Evolutionary conservation across 2,888 invertebrate genomes (phyloP).

Genomic region (Disparrhopalites patrizii): DNA sequence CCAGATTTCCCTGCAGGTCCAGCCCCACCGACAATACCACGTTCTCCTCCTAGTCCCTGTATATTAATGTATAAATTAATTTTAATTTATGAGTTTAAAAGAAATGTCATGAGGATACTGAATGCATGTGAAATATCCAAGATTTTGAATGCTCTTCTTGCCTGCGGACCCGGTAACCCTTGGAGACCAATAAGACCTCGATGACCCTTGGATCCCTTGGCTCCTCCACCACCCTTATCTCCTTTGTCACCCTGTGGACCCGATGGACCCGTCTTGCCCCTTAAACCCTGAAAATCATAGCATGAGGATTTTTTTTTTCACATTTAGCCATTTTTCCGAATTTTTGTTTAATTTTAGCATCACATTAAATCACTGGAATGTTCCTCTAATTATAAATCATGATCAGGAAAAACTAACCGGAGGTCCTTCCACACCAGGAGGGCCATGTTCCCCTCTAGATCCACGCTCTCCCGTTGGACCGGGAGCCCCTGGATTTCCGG

Average conservation of each 20-base stretch:
- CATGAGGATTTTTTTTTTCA: too few species aligned
- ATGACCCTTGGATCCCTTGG: slow-evolving; percentile 74
- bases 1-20: slow-evolving; percentile 76
- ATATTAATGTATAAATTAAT: too few species aligned
- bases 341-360: too few species aligned
- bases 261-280: slow-evolving; percentile 72
- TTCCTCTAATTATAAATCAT: too few species aligned
- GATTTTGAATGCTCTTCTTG: too few species aligned
- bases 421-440: slow-evolving; percentile 70
- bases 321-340: neutral
- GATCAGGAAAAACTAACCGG: slow-evolving; percentile 52
- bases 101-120: too few species aligned
- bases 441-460: slow-evolving; percentile 66
- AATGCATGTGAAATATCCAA: too few species aligned
- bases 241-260: slow-evolving; percentile 71
- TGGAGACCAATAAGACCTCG: slow-evolving; percentile 77
- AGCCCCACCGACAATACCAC: slow-evolving; percentile 58
- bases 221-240: slow-evolving; percentile 60
- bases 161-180: slow-evolving; percentile 67
- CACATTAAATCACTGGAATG: too few species aligned
- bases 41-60: slow-evolving; percentile 64
- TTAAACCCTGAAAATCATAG: slow-evolving; percentile 62
- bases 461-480: slow-evolving; percentile 71
- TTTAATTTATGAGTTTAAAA: too few species aligned
- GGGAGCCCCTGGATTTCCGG: slow-evolving; percentile 63